phyloP scores from a whole-genome alignment of 2,888 invertebrate genomes.

The Anorthoa munda region DNA sequence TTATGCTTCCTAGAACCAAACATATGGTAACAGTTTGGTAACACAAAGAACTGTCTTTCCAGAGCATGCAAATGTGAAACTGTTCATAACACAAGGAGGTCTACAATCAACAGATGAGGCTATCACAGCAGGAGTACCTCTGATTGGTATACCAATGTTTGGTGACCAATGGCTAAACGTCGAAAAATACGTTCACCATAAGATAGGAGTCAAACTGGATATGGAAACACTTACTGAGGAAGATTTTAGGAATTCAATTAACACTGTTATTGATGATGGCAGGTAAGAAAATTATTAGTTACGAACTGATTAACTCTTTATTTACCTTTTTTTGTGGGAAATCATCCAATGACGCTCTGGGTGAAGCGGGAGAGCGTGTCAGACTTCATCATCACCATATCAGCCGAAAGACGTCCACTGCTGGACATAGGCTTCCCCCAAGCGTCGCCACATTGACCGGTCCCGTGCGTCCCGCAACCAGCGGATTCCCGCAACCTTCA shows the following conservation, averaged over 20 bases:
- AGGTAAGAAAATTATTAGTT: constrained; percentile 10
- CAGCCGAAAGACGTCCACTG: too few relatives aligned
- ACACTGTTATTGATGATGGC: constrained; percentile 28
- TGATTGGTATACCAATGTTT: constrained; percentile 82
- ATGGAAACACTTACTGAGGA: constrained; percentile 71
- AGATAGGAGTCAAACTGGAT: constrained; percentile 77
- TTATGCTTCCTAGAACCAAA: neutral
- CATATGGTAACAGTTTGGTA: neutral
- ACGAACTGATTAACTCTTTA: too few relatives aligned
- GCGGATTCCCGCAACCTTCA: too few relatives aligned
- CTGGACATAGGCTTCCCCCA: too few relatives aligned
- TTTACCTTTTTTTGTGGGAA: too few relatives aligned
- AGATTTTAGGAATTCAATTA: constrained; percentile 59
- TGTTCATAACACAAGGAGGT: constrained; percentile 87
- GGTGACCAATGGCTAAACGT: constrained; percentile 82
- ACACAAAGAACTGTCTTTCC: neutral
- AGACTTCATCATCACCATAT: too few relatives aligned
- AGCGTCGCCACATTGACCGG: too few relatives aligned
- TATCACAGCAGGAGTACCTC: constrained; percentile 80
- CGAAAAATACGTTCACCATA: constrained; percentile 69
- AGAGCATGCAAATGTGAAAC: constrained; percentile 84
- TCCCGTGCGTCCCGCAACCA: too few relatives aligned
- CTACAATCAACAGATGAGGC: constrained; percentile 85
- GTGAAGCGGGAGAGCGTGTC: too few relatives aligned
- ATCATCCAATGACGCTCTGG: too few relatives aligned